Conservation (phyloP, 2,888 invertebrate genomes). For the Agrotis ipsilon region DNA sequence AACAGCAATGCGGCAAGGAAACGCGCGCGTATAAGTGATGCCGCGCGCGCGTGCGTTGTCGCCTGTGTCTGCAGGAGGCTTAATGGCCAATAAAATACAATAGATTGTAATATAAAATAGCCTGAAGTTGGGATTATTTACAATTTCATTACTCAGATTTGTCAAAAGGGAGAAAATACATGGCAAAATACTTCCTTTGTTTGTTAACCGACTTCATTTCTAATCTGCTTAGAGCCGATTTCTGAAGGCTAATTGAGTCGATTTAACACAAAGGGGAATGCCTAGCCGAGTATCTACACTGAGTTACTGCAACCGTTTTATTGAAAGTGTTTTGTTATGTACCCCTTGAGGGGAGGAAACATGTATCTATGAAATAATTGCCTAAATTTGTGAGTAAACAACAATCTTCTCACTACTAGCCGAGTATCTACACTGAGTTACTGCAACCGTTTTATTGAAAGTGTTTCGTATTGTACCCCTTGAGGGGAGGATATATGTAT, state of each 20-base stretch:
- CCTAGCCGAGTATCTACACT: slow-evolving; percentile 13
- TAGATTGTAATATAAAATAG: slow-evolving; percentile 60
- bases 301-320: slow-evolving; percentile 46
- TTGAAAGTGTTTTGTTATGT: slow-evolving; percentile 39
- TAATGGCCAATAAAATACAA: slow-evolving; percentile 52
- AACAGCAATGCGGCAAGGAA: no score
- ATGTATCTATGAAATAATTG: background rate
- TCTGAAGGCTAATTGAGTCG: slow-evolving; percentile 60
- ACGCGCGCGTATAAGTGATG: no score
- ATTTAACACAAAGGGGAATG: slow-evolving; percentile 54
- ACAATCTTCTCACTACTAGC: background rate
- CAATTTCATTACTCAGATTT: slow-evolving; percentile 65
- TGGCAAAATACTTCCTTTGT: slow-evolving; percentile 60
- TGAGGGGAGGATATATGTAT: background rate
- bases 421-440: slow-evolving; percentile 24
- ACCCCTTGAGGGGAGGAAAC: background rate
- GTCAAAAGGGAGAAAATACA: slow-evolving; percentile 55
- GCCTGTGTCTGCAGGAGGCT: no score
- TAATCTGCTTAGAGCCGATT: slow-evolving; percentile 64
- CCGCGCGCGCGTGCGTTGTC: no score
- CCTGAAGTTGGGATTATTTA: slow-evolving; percentile 58
- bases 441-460: slow-evolving; percentile 52
- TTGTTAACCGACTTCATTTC: no score
- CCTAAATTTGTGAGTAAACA: no score
- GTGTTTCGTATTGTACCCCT: slow-evolving; percentile 19